Evolutionary conservation across 1,140 invertebrate genomes (phyloP).

Genomic region (Paraescarpia echinospica): DNA sequence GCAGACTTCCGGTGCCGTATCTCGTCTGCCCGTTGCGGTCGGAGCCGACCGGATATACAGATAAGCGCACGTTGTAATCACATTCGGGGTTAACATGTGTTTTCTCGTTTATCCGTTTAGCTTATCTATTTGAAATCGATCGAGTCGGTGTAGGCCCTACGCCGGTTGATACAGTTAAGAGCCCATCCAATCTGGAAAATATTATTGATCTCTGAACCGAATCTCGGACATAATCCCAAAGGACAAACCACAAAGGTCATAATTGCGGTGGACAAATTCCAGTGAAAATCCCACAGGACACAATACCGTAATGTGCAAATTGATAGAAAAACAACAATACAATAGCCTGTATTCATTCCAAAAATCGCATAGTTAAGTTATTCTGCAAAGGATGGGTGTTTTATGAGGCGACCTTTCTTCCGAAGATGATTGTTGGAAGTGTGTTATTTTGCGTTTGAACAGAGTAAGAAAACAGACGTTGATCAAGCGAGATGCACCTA

Average conservation of each 20-base stretch:
- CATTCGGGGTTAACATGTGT: background rate
- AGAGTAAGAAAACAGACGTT: background rate
- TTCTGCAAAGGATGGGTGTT: background rate
- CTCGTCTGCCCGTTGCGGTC: background rate
- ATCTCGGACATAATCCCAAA: background rate
- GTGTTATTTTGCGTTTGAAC: background rate
- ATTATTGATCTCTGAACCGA: background rate
- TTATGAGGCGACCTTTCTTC: background rate
- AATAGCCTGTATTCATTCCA: background rate
- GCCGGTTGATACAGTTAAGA: background rate
- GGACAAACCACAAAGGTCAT: background rate
- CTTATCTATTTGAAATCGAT: background rate
- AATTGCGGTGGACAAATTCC: background rate
- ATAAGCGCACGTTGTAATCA: background rate
- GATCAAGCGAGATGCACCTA: background rate
- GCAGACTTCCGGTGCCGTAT: background rate
- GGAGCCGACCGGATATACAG: background rate
- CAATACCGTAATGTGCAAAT: background rate
- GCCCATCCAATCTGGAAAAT: background rate
- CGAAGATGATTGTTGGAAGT: background rate
- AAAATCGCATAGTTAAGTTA: background rate
- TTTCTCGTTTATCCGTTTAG: background rate
- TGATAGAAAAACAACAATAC: background rate
- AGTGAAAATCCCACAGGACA: background rate
- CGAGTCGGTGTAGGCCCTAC: too few relatives aligned